Evolutionary conservation across 23 tunicate species (phyloP), one percentile per base, ranked within the genome.

Genomic region (Trididemnum miniatum): DNA sequence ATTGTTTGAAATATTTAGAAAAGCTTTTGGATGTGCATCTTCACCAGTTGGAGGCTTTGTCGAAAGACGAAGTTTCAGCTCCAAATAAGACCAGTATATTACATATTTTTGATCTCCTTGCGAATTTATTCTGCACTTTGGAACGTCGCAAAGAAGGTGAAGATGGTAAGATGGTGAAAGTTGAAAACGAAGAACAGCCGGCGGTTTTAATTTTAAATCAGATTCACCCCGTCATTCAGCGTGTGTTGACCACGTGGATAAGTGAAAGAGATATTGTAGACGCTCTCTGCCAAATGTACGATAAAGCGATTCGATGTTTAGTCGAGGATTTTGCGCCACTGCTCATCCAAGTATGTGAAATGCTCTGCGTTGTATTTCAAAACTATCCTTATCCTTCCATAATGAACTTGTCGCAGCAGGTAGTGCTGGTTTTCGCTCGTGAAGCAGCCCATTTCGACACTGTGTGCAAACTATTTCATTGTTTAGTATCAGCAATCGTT

Each of bases 51-150:
- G 87, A 87, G 79, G 94, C 90, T 0, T 57, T 96, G 26, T 69
- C 94, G 0, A 86, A 88, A 52, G 98, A 93, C 34, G 36, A 64
- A 23, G 86, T 86, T 1, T 81, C 92, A 1, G 76, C 81, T 22
- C 93, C 92, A 31, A 93, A 81, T 33, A 93, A 88, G 64, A 88
- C 80, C 82, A 88, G 88, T 76, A 84, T 93, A 29, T n/a, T 88
- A 20, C 86, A 88, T 79, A 93, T 87, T 72, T 26, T 93, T 0
- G 87, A 84, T 4, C 79, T 93, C n/a, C 57, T 93, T 26, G 65
- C 89, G n/a, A 83, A 84, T 62, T 44, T 93, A 20, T 93, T 93
- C 69, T 82, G 67, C 40, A 91, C 99, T 7, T 66, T 96, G 34
- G 91, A 96, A 54, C 84, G 95, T n/a, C 83, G 92, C 30, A 81